Conservation (phyloP, 1,140 invertebrate species). For the Ostrea edulis region DNA sequence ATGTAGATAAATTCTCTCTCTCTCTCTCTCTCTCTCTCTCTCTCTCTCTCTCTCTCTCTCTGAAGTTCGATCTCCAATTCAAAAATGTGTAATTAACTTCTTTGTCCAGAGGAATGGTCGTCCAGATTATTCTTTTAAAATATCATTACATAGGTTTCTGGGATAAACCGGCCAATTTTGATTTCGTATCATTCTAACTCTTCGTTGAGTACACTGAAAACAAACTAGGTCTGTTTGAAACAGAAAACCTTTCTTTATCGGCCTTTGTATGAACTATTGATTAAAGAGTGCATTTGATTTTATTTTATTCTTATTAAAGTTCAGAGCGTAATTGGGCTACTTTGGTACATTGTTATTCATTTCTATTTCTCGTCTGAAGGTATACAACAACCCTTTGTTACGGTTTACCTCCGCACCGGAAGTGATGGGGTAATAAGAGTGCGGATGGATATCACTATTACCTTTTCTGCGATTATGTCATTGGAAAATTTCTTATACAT, state of each 20-base stretch:
- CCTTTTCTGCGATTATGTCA: background rate
- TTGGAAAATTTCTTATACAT: background rate
- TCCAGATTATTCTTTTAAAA: too few relatives aligned
- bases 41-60: too few relatives aligned
- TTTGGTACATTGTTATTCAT: background rate
- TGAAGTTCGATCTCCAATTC: too few relatives aligned
- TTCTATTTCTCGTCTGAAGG: background rate
- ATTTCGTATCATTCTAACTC: too few relatives aligned
- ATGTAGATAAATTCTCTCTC: too few relatives aligned
- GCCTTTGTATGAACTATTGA: background rate
- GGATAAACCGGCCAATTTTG: too few relatives aligned
- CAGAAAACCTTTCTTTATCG: background rate
- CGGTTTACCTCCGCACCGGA: background rate
- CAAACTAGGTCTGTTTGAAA: background rate
- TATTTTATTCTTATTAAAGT: background rate
- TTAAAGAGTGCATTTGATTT: background rate
- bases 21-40: too few relatives aligned
- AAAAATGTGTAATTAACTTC: too few relatives aligned
- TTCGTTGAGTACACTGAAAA: background rate
- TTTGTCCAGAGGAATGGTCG: too few relatives aligned
- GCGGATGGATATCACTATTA: background rate
- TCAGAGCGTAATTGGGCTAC: background rate
- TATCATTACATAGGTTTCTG: too few relatives aligned
- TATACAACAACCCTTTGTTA: background rate
- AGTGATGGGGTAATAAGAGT: background rate